A percentile compares a stretch with the other conserved stretches of the same genome.
phyloP scores from a whole-genome alignment of 2,113 vertebrate genomes.

The Neolamprologus falcicula region DNA sequence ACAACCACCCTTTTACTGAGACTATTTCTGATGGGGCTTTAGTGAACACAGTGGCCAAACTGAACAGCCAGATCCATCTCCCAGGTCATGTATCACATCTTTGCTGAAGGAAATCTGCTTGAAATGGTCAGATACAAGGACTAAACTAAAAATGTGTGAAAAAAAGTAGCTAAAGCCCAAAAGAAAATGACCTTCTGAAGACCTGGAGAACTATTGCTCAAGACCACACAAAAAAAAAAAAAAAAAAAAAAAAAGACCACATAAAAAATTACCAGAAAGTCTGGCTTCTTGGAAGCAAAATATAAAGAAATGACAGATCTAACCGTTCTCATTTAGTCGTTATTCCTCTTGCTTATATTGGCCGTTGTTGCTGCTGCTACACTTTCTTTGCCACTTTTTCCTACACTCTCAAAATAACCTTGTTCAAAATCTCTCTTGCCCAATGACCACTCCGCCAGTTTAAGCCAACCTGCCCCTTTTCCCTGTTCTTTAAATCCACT shows the following conservation, averaged over 20 bases:
- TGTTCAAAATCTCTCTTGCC: not conserved
- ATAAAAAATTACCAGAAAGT: not conserved
- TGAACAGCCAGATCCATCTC: not conserved
- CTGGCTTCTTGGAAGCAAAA: not conserved
- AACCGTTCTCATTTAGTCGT: accelerated
- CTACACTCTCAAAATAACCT: not conserved
- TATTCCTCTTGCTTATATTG: not conserved
- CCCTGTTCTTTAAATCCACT: not conserved
- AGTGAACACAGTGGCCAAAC: not conserved
- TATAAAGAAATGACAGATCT: not conserved
- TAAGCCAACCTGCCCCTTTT: not conserved
- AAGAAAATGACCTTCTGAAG: not conserved
- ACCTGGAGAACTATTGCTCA: not conserved
- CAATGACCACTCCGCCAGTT: not conserved
- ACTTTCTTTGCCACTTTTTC: not conserved
- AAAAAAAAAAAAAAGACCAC: not conserved
- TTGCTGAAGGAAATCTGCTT: not conserved
- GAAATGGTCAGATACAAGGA: not conserved
- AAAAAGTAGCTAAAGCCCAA: not conserved
- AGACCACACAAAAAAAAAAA: not conserved
- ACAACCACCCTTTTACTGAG: not conserved
- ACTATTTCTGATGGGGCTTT: not conserved
- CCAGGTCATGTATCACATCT: not conserved
- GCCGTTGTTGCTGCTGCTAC: not conserved
- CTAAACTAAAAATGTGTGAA: not conserved